These are phyloP conservation scores for Boulengeromyrus knoepffleri DNA, from an alignment of 2,113 vertebrate species.

Conservation along the genomic window DNA sequence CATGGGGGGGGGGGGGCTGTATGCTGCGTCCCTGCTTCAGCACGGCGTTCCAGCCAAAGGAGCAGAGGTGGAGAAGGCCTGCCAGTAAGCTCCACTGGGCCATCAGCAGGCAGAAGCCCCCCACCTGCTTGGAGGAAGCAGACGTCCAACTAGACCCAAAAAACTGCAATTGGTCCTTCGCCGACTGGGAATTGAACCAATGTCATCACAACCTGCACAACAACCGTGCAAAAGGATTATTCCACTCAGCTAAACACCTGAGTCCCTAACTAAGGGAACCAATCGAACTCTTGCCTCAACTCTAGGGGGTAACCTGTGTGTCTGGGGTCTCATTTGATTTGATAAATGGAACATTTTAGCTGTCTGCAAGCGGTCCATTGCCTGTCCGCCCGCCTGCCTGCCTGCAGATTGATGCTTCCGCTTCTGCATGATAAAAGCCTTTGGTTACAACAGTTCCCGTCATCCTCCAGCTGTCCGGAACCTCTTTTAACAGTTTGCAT, in stretches of 20 bases:
- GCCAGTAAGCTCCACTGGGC: not conserved
- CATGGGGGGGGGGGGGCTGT: not conserved
- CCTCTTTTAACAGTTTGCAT: conserved; percentile 1
- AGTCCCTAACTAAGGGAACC: not conserved
- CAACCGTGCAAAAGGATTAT: conserved; percentile 1
- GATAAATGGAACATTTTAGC: conserved; percentile 10
- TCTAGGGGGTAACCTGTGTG: not conserved
- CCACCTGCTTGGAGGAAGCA: not conserved
- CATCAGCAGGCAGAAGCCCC: not conserved
- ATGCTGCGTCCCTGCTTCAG: not conserved
- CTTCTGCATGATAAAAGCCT: not conserved
- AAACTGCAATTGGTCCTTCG: not conserved
- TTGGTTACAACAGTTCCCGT: conserved; percentile 7
- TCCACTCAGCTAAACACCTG: not conserved
- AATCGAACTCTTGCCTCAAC: not conserved
- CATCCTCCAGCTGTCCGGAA: conserved; percentile 11
- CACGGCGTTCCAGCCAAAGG: not conserved
- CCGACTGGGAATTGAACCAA: not conserved
- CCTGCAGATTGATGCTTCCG: not conserved
- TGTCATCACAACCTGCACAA: not conserved
- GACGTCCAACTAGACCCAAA: not conserved
- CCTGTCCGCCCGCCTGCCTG: not conserved
- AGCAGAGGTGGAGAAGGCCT: not conserved
- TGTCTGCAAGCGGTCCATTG: not conserved
- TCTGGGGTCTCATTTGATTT: conserved; percentile 7